phyloP scores from a whole-genome alignment of 2,888 invertebrate species.

The Liposcelis brunnea region DNA sequence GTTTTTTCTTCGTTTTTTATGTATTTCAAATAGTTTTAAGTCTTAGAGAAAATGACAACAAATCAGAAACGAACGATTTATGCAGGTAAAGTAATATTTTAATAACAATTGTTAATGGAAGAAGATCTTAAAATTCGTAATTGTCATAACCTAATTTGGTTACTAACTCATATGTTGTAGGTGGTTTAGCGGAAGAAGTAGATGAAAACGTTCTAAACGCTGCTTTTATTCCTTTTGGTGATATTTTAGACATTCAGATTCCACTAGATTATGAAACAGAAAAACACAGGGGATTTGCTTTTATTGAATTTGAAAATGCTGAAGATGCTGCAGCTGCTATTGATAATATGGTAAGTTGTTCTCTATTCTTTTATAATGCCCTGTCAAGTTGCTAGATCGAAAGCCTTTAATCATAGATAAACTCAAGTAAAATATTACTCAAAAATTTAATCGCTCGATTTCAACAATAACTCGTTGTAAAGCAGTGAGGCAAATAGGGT shows the following conservation, averaged over 20 bases:
- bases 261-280: conserved; percentile 96
- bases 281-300: conserved; percentile 96
- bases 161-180: conserved; percentile 24
- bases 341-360: conserved; percentile 91
- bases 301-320: conserved; percentile 91
- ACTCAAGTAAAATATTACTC: too few species aligned
- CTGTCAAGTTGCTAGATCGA: too few species aligned
- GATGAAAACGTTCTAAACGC: conserved; percentile 89
- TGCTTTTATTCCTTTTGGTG: conserved; percentile 97
- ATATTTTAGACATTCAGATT: conserved; percentile 93
- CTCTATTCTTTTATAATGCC: too few species aligned
- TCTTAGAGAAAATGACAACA: conserved; percentile 27
- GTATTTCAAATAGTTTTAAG: too few species aligned
- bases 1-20: too few species aligned
- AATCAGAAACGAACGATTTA: conserved; percentile 69
- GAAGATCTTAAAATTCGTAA: too few species aligned
- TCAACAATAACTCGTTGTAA: conserved; percentile 13
- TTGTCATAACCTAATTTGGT: neutral
- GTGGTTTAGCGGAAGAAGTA: conserved; percentile 85
- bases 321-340: conserved; percentile 99
- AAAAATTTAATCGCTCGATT: conserved; percentile 8
- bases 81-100: conserved; percentile 33
- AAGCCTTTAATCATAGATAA: neutral
- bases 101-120: too few species aligned
- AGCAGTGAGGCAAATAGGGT: too few species aligned